phyloP scores from a whole-genome alignment of 2,888 invertebrate genomes.

The Falcaria lacertinaria region DNA sequence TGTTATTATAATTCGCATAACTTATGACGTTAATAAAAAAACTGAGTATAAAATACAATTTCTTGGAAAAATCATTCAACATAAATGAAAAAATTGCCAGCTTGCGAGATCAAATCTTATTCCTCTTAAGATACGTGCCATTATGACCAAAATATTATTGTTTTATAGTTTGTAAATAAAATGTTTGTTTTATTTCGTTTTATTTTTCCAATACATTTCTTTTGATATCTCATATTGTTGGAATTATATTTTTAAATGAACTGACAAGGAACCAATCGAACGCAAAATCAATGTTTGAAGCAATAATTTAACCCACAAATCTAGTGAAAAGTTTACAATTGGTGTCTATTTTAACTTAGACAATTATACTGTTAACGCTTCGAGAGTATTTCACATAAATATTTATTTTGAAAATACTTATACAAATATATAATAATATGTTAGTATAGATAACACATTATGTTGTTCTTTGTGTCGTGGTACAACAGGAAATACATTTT shows the following conservation, averaged over 20 bases:
- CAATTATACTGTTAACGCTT: slow-evolving; percentile 6
- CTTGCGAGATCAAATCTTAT: slow-evolving; percentile 36
- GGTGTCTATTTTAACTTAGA: slow-evolving; percentile 61
- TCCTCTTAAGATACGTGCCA: slow-evolving; percentile 19
- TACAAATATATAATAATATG: not conserved
- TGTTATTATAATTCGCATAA: too few relatives aligned
- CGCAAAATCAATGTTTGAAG: slow-evolving; percentile 42
- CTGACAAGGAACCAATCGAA: slow-evolving; percentile 49
- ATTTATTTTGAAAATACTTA: slow-evolving; percentile 15
- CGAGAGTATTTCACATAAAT: slow-evolving; percentile 13
- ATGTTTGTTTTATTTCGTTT: slow-evolving; percentile 25
- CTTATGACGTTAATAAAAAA: slow-evolving; percentile 30
- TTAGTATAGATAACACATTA: not conserved
- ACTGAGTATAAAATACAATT: not conserved
- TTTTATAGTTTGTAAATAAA: slow-evolving; percentile 57
- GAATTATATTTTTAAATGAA: slow-evolving; percentile 20
- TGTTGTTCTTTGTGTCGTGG: not conserved
- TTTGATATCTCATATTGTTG: slow-evolving; percentile 18
- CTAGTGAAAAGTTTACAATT: slow-evolving; percentile 51
- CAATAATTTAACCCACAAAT: slow-evolving; percentile 60
- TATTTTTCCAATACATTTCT: slow-evolving; percentile 35
- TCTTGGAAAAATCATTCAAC: not conserved
- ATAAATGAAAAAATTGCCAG: slow-evolving; percentile 24
- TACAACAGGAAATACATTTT: not conserved
- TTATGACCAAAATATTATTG: slow-evolving; percentile 43